Base-by-base conservation (phyloP, 2,888 invertebrate genomes). In the Suillia variegata region DNA sequence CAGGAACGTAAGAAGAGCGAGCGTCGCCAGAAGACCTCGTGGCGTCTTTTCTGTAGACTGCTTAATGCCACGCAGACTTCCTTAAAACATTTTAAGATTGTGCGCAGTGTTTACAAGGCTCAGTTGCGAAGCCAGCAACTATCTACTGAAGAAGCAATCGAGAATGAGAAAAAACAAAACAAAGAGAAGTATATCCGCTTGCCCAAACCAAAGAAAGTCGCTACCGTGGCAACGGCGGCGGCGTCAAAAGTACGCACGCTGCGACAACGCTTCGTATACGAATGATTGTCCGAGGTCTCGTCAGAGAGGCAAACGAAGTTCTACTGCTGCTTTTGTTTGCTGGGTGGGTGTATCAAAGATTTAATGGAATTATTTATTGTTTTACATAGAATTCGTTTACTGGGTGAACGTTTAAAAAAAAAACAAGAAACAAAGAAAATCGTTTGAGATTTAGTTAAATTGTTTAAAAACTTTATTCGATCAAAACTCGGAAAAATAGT, bases 51-150 rank as follows among this genome's bases (percentile, higher is more conserved):
- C 62, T 74, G 74, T 21, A 50, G 66, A 1, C 54, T 73, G 13
- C 59, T 80, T 13, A 71, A 68, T 38, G 63, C 66, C 1, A 69
- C 77, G 0, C 80, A 80, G 38, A 62, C 65, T 15, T 68, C 75
- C 20, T 67, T 80, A 1, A 78, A 73, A 61, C 62, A 66, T 8
- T 80, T 79, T n/a, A 71, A 78, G 26, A 67, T 70, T 24, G 66
- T 67, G 26, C 71, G 80, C 6, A 75, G 76, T 10, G 76, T 77
- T 31, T 75, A 77, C 15, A 60, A 63, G 54, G 51, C 61, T n/a
- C 61, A 58, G 6, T 20, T 10, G 20, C 51, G n/a, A 52, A 51
- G 24, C 12, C 24, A 45, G 56, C 38, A 5, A n/a, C n/a, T n/a
- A n/a, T n/a, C n/a, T n/a, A n/a, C n/a, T n/a, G n/a, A n/a, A n/a